Evolutionary conservation across 2,113 vertebrate genomes (phyloP).

Genomic region (Hassar affinis): DNA sequence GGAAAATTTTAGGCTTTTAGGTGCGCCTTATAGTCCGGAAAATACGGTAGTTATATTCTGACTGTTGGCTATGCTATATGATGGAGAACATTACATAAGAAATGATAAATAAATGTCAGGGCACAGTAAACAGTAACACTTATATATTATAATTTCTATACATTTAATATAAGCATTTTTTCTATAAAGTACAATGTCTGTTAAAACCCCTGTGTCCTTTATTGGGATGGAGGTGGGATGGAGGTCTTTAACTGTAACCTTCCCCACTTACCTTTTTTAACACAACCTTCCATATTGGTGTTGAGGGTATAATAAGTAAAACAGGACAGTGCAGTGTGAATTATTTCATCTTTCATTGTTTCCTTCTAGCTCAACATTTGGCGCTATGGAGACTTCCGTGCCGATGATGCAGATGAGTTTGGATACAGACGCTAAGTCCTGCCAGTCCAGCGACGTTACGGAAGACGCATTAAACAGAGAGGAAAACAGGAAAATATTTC

Average conservation of each 20-base stretch:
- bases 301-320: neutral
- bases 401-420: constrained; percentile 86
- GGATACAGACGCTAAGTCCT: constrained; percentile 78
- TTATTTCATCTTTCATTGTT: neutral
- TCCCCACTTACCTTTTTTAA: neutral
- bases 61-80: no score
- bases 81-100: no score
- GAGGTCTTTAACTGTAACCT: neutral
- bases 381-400: constrained; percentile 92
- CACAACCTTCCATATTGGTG: neutral
- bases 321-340: neutral
- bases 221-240: no score
- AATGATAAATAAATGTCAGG: no score
- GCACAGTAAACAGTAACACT: no score
- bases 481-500: constrained; percentile 35
- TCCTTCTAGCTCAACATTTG: constrained; percentile 85
- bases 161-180: no score
- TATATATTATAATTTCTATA: no score
- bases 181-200: no score
- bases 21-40: no score
- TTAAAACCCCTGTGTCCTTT: no score
- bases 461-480: constrained; percentile 48
- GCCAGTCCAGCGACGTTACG: constrained; percentile 56
- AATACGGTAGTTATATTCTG: no score
- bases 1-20: no score